Evolutionary conservation across 2,797 vertebrate species (phyloP).

Genomic region (Sebastes hopkinsi): DNA sequence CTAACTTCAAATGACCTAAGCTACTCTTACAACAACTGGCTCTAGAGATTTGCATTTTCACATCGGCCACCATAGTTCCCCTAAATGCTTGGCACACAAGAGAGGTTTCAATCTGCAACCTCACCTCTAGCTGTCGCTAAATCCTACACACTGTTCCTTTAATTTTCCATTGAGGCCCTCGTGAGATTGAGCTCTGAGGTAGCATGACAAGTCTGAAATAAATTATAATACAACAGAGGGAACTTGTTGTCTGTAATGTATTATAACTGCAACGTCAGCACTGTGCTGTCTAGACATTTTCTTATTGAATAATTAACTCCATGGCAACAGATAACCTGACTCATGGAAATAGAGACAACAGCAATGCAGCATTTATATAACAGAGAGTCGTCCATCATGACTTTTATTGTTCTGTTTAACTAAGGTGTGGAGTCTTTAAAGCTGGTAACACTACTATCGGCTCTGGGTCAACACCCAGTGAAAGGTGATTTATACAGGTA

Average conservation of each 20-base stretch:
- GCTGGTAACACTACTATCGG: background rate
- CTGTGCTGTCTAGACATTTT: background rate
- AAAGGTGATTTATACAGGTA: background rate
- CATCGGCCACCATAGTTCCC: no score
- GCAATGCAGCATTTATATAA: background rate
- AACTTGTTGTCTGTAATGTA: background rate
- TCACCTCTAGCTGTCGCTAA: no score
- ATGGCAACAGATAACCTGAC: background rate
- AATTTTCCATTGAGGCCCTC: background rate
- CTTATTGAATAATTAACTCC: background rate
- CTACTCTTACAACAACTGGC: no score
- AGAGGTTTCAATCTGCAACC: no score
- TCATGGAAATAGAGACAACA: background rate
- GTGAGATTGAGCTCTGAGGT: background rate
- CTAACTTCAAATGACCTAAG: no score
- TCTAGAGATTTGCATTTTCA: no score
- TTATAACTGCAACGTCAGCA: conserved; percentile 1
- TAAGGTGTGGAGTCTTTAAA: background rate
- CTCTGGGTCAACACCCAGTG: background rate
- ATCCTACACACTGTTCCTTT: no score
- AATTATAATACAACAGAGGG: background rate
- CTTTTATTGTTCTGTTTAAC: background rate
- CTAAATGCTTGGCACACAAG: no score
- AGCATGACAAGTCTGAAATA: background rate
- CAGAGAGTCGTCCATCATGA: background rate